phyloP scores from a whole-genome alignment of 2,797 vertebrate genomes.

The Peromyscus aztecus region DNA sequence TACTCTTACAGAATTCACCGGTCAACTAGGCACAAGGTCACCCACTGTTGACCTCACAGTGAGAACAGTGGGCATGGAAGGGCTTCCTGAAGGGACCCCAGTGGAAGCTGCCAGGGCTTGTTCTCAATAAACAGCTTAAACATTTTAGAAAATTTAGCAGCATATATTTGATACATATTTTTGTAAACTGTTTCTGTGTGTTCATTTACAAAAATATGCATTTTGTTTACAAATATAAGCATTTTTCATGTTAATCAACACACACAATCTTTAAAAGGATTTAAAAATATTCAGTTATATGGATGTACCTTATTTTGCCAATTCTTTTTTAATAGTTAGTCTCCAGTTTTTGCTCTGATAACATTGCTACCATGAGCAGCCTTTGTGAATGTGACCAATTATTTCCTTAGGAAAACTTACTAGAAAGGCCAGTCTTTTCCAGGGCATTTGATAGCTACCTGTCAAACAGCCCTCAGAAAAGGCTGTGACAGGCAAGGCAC shows the following conservation, averaged over 20 bases:
- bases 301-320: constrained; percentile 26
- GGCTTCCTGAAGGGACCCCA: background rate
- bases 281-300: constrained; percentile 24
- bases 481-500: background rate
- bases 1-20: background rate
- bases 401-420: constrained; percentile 67
- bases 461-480: constrained; percentile 37
- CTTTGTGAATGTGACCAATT: constrained; percentile 63
- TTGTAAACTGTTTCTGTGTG: constrained; percentile 18
- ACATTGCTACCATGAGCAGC: constrained; percentile 53
- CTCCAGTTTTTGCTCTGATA: constrained; percentile 62
- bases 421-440: constrained; percentile 33
- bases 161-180: constrained; percentile 31
- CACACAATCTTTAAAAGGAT: constrained; percentile 28
- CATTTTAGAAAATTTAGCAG: constrained; percentile 34
- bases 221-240: constrained; percentile 38
- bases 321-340: constrained; percentile 37
- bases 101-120: background rate
- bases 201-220: constrained; percentile 48
- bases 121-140: constrained; percentile 52
- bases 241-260: constrained; percentile 19
- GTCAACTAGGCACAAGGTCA: background rate
- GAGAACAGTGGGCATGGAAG: background rate
- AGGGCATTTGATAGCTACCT: constrained; percentile 47
- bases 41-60: background rate